Conservation (phyloP, 2,113 vertebrate genomes). For the Amblyornis subalaris region DNA sequence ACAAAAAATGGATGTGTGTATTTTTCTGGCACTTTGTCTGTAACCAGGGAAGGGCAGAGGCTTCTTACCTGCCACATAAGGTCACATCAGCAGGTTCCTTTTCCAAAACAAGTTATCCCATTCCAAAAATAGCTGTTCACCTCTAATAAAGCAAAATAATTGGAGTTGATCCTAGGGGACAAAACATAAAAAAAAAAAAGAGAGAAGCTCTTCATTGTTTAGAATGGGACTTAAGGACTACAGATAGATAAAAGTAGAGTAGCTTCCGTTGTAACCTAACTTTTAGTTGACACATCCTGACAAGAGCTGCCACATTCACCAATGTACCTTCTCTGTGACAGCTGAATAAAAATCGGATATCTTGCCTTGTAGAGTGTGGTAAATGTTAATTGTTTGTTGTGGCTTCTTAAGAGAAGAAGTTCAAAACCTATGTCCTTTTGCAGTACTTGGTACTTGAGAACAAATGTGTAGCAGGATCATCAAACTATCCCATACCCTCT, state of each 20-base stretch:
- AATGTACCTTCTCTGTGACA: not conserved
- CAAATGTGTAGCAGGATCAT: not conserved
- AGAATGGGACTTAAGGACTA: not conserved
- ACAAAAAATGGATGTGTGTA: not conserved
- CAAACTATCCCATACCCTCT: not conserved
- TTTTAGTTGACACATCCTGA: not conserved
- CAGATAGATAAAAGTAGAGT: not conserved
- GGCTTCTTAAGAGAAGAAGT: not conserved
- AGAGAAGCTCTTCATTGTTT: not conserved
- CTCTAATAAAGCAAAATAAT: not conserved
- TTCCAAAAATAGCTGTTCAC: not conserved
- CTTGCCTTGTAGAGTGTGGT: not conserved
- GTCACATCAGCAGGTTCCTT: not conserved
- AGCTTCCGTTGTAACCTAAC: not conserved
- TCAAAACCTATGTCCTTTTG: not conserved
- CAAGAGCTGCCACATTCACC: not conserved
- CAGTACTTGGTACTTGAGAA: not conserved
- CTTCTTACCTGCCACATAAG: not conserved
- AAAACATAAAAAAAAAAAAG: not conserved
- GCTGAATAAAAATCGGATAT: not conserved
- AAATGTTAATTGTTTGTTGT: not conserved
- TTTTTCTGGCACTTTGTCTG: not conserved
- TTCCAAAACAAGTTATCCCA: not conserved
- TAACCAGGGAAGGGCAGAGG: rapidly evolving
- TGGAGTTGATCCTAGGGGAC: not conserved